These are phyloP conservation scores for Mastomys natalensis DNA, from an alignment of 2,113 vertebrate species.

Conservation along the genomic window DNA sequence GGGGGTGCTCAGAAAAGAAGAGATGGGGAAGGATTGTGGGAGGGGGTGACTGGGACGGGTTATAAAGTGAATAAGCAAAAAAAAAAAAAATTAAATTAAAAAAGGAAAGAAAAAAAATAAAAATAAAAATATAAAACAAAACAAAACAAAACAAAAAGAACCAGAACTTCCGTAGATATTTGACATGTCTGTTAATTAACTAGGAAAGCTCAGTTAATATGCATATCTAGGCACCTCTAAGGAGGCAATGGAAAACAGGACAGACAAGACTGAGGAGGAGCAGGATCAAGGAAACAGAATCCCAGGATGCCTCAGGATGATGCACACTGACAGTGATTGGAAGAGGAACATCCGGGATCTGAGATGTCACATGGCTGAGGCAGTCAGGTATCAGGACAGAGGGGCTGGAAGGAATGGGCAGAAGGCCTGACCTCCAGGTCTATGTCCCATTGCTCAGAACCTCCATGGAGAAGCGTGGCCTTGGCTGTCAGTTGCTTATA, in stretches of 20 bases:
- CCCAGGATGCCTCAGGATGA: neutral
- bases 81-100: too few relatives aligned
- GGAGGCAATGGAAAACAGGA: accelerated
- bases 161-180: neutral
- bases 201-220: accelerated
- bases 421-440: accelerated
- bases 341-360: neutral
- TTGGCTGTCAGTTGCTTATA: accelerated
- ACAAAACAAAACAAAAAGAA: too few relatives aligned
- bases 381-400: neutral
- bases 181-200: too few relatives aligned
- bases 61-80: too few relatives aligned
- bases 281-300: accelerated
- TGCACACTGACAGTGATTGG: too few relatives aligned
- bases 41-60: too few relatives aligned
- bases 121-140: too few relatives aligned
- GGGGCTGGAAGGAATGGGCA: neutral
- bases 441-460: accelerated
- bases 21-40: too few relatives aligned
- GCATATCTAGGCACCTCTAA: accelerated
- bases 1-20: too few relatives aligned
- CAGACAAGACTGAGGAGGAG: neutral
- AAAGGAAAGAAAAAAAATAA: too few relatives aligned
- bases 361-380: too few relatives aligned
- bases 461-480: accelerated